These are phyloP conservation scores for Drosophila persimilis DNA, from an alignment of 1,140 invertebrate species.

Conservation along the genomic window DNA sequence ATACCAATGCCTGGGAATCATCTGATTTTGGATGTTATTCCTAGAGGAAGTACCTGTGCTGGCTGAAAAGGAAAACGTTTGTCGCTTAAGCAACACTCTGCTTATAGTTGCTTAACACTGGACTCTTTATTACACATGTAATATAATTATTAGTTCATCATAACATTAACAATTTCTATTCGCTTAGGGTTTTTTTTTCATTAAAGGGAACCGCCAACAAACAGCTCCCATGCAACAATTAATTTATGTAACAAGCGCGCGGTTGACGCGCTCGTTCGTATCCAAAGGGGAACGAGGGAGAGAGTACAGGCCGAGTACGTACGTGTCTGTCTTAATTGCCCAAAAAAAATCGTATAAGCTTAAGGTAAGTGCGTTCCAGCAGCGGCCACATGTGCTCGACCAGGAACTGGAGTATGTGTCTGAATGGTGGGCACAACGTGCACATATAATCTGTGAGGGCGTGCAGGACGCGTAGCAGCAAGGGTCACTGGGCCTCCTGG, in stretches of 20 bases:
- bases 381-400: slow-evolving; percentile 72
- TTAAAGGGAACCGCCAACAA: slow-evolving; percentile 7
- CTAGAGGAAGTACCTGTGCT: no score
- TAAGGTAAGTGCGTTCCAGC: slow-evolving; percentile 73
- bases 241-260: slow-evolving; percentile 13
- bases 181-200: slow-evolving; percentile 23
- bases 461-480: slow-evolving; percentile 66
- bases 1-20: no score
- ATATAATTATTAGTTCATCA: slow-evolving; percentile 21
- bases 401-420: slow-evolving; percentile 67
- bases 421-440: slow-evolving; percentile 66
- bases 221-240: slow-evolving; percentile 52
- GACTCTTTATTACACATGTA: slow-evolving; percentile 44
- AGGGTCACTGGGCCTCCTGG: slow-evolving; percentile 70
- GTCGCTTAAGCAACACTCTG: neutral
- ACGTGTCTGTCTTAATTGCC: slow-evolving; percentile 43
- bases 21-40: no score
- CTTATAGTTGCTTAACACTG: slow-evolving; percentile 23
- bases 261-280: neutral
- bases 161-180: slow-evolving; percentile 66
- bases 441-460: slow-evolving; percentile 71
- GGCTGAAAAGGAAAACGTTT: no score
- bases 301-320: neutral
- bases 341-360: slow-evolving; percentile 74
- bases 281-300: slow-evolving; percentile 2